phyloP scores from a whole-genome alignment of 2,888 invertebrate genomes.

The Conchocele bisecta region DNA sequence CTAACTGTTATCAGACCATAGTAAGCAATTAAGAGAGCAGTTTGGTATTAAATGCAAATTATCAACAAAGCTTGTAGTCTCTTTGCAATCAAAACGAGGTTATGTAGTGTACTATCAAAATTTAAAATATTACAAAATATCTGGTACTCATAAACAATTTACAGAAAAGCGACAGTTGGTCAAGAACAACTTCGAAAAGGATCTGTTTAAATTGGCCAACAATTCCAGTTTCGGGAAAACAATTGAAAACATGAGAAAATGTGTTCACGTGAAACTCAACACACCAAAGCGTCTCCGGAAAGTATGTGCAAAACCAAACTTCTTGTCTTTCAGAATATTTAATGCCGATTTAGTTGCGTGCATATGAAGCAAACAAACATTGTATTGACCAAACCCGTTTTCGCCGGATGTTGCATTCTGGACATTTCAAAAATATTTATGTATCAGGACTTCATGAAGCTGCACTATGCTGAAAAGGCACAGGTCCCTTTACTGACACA shows the following conservation, averaged over 20 bases:
- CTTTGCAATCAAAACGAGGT: too few species aligned
- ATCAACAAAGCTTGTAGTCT: too few species aligned
- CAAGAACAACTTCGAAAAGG: conserved; percentile 76
- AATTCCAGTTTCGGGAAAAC: conserved; percentile 82
- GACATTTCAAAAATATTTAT: conserved; percentile 18
- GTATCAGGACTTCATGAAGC: conserved; percentile 25
- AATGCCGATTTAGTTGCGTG: conserved; percentile 4
- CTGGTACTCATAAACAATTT: too few species aligned
- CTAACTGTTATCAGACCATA: too few species aligned
- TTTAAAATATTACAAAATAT: neutral
- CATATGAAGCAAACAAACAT: conserved; percentile 8
- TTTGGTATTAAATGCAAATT: too few species aligned
- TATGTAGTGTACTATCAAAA: neutral
- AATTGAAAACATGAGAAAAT: conserved; percentile 82
- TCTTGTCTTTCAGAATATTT: conserved; percentile 3
- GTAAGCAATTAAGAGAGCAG: too few species aligned
- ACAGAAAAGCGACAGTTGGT: conserved; percentile 62
- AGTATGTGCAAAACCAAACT: neutral
- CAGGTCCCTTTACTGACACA: conserved; percentile 27
- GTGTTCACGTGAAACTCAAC: conserved; percentile 58
- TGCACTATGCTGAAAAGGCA: conserved; percentile 11
- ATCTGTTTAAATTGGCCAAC: conserved; percentile 73
- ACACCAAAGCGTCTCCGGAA: conserved; percentile 1
- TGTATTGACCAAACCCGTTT: conserved; percentile 2
- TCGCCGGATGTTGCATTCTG: conserved; percentile 6